Conservation (phyloP, 2,888 invertebrate species). For the Macaria liturata region DNA sequence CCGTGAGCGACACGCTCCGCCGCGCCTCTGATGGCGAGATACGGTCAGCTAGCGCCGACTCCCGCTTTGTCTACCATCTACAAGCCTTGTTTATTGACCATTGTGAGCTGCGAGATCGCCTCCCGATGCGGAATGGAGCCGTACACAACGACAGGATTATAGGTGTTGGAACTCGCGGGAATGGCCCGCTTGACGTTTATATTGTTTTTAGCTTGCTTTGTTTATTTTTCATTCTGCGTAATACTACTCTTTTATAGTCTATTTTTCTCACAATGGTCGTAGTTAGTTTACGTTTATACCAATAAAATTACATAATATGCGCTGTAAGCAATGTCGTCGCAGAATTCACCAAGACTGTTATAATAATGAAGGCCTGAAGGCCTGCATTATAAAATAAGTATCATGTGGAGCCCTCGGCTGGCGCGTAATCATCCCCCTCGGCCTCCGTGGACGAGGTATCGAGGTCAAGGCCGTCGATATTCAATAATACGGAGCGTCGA, state of each 20-base stretch:
- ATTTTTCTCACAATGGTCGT: too few species aligned
- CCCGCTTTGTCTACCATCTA: constrained; percentile 70
- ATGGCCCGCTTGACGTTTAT: constrained; percentile 27
- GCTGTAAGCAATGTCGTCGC: too few species aligned
- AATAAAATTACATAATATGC: too few species aligned
- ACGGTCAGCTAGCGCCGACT: constrained; percentile 56
- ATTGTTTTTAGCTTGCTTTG: constrained; percentile 24
- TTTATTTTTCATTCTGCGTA: constrained; percentile 14
- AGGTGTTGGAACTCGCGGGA: constrained; percentile 22
- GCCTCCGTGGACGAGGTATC: constrained; percentile 43
- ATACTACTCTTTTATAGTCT: too few species aligned
- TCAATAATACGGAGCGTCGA: constrained; percentile 49
- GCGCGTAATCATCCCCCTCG: constrained; percentile 49
- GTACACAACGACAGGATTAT: constrained; percentile 56
- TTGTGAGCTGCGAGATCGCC: constrained; percentile 66
- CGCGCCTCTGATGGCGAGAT: constrained; percentile 67
- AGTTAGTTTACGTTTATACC: too few species aligned
- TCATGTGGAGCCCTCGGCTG: constrained; percentile 22
- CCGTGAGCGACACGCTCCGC: constrained; percentile 72
- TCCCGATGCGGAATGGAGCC: constrained; percentile 64
- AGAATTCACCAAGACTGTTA: background rate
- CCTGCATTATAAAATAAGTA: constrained; percentile 15
- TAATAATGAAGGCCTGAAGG: constrained; percentile 10
- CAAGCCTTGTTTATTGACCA: constrained; percentile 75
- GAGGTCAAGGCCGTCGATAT: constrained; percentile 66